These are phyloP conservation scores for Catharus minimus DNA, from an alignment of 2,113 vertebrate genomes.

Conservation along the genomic window DNA sequence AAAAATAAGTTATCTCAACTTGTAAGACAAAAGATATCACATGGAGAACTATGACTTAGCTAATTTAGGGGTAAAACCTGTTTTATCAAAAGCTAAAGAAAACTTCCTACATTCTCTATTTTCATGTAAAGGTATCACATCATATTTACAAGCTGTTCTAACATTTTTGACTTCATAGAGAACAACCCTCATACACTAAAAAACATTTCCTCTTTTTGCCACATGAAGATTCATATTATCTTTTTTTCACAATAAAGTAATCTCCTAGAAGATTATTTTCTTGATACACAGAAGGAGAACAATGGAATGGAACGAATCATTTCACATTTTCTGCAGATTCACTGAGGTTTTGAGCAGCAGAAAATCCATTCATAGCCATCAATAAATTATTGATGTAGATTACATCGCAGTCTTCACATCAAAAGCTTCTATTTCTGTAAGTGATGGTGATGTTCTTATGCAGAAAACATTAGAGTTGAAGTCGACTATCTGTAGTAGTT, in stretches of 20 bases:
- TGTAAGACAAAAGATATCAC: background rate
- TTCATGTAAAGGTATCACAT: background rate
- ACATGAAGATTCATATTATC: background rate
- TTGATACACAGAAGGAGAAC: background rate
- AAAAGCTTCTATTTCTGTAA: conserved; percentile 13
- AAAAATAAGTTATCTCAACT: background rate
- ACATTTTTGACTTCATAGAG: background rate
- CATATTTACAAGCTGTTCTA: background rate
- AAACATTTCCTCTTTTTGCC: background rate
- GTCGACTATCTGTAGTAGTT: background rate
- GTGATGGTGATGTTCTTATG: accelerated
- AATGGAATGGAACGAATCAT: background rate
- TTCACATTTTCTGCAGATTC: background rate
- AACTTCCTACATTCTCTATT: background rate
- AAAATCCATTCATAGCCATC: background rate
- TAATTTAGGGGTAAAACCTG: background rate
- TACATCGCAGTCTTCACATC: background rate
- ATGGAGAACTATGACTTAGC: background rate
- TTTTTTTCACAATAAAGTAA: background rate
- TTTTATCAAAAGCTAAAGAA: background rate
- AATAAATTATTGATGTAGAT: background rate
- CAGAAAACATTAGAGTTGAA: background rate
- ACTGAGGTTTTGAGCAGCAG: background rate
- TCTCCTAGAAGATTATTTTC: background rate
- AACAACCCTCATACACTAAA: background rate